Conservation (phyloP, 2,797 vertebrate species). For the Smutsia temminckii region DNA sequence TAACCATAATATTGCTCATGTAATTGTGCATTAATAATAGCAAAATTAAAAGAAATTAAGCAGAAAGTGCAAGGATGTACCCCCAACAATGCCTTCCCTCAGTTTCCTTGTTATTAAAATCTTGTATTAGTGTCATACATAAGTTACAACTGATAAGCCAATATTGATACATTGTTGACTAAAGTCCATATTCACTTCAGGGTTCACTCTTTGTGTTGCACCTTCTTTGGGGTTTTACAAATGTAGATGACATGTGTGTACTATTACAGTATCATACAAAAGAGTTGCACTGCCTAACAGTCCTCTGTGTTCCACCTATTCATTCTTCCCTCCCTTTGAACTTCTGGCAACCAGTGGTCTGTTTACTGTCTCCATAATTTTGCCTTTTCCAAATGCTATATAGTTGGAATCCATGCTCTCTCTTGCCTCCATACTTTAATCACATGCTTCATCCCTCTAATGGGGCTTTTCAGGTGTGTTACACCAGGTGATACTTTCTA, state of each 20-base stretch:
- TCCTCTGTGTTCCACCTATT: neutral
- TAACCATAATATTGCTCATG: no score
- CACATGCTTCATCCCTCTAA: neutral
- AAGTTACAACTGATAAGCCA: neutral
- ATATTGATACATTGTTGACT: neutral
- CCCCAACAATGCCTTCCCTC: neutral
- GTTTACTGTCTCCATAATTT: neutral
- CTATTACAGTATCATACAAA: neutral
- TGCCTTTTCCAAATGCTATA: neutral
- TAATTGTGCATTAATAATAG: no score
- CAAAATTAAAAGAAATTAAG: neutral
- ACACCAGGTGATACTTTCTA: neutral
- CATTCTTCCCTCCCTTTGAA: neutral
- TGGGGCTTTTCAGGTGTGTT: neutral
- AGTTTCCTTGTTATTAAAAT: neutral
- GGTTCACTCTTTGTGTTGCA: neutral
- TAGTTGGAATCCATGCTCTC: neutral
- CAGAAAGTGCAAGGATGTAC: neutral
- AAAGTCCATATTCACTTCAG: neutral
- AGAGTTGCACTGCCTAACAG: neutral
- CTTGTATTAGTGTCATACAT: neutral
- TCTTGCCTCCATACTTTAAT: neutral
- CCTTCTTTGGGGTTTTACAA: neutral
- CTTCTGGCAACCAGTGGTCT: neutral
- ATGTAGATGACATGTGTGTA: neutral